These are phyloP conservation scores for Linepithema humile DNA, from an alignment of 1,140 invertebrate genomes.

Conservation along the genomic window DNA sequence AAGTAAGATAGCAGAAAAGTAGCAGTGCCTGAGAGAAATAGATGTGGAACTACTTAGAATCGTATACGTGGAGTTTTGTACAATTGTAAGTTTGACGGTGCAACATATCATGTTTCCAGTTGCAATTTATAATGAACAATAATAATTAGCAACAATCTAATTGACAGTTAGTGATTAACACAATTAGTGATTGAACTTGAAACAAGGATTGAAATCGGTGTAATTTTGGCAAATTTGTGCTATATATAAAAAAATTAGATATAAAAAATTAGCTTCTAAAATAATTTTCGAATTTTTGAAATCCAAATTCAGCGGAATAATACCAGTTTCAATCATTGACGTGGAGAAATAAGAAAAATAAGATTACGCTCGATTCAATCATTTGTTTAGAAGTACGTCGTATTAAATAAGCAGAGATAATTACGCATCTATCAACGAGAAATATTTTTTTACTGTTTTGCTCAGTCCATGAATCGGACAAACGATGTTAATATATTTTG, in stretches of 20 bases:
- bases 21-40: background rate
- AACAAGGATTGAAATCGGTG: background rate
- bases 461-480: background rate
- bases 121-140: background rate
- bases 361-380: background rate
- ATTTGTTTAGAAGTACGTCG: conserved; percentile 1
- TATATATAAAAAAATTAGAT: background rate
- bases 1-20: background rate
- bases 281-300: no score
- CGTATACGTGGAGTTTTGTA: no score
- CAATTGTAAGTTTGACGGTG: background rate
- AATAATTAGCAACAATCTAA: conserved; percentile 36
- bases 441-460: conserved; percentile 32
- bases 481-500: background rate
- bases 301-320: conserved; percentile 5
- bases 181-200: conserved; percentile 12
- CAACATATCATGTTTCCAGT: conserved; percentile 1
- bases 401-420: background rate
- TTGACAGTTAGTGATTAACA: conserved; percentile 32
- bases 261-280: no score
- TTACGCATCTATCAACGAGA: conserved; percentile 10
- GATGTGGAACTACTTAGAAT: background rate
- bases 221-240: background rate
- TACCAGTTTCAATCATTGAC: background rate
- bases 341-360: background rate